Percentiles rank a stretch among this genome's conserved stretches.
Evolutionary conservation across 2,113 vertebrate genomes (phyloP).

Genomic region (Eublepharis macularius): DNA sequence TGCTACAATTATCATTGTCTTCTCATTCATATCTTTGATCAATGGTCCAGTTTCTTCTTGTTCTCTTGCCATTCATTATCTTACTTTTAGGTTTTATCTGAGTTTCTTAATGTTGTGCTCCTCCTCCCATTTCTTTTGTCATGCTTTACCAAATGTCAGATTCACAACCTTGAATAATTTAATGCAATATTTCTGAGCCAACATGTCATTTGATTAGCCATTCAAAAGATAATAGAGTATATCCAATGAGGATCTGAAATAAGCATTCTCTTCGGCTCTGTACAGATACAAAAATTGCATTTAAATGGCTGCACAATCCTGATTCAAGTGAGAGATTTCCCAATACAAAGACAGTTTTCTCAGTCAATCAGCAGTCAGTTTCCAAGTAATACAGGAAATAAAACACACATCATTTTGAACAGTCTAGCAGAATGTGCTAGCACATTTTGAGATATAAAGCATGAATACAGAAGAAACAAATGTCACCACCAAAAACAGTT

Average conservation of each 20-base stretch:
- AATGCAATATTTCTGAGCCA: background rate
- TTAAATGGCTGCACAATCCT: background rate
- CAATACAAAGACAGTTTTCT: background rate
- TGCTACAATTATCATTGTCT: background rate
- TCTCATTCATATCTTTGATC: background rate
- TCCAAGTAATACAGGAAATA: conserved; percentile 2
- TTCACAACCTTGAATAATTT: background rate
- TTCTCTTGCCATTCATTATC: fast-evolving
- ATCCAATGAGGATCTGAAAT: background rate
- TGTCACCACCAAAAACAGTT: background rate
- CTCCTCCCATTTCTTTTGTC: background rate
- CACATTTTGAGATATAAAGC: background rate
- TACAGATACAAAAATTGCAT: fast-evolving
- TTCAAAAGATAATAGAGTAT: background rate
- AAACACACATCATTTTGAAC: background rate
- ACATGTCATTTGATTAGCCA: conserved; percentile 10
- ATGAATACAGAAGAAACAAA: background rate
- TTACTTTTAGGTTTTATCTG: background rate
- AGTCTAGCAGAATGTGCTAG: background rate
- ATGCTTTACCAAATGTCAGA: background rate
- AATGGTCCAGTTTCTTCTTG: background rate
- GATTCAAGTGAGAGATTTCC: background rate
- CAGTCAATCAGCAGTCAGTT: background rate
- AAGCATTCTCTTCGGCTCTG: background rate
- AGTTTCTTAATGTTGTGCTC: background rate